Conservation (phyloP, 2,888 invertebrate genomes). For the Drosophila recens region DNA sequence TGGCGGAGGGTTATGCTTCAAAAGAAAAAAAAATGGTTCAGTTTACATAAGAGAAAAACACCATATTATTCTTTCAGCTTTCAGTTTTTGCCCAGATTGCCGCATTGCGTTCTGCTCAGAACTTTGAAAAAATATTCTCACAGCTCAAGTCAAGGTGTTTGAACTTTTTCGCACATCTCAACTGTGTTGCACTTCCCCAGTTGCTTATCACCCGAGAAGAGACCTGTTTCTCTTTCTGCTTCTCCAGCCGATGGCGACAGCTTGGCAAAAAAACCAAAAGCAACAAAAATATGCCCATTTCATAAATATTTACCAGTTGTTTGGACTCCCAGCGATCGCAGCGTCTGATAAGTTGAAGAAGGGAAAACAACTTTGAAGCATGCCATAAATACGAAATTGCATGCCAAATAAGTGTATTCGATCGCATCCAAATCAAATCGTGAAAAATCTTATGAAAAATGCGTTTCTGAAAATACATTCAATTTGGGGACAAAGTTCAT, state of each 20-base stretch:
- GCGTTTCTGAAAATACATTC: constrained; percentile 47
- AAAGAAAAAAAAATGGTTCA: constrained; percentile 15
- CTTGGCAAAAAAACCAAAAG: constrained; percentile 14
- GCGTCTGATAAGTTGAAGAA: constrained; percentile 63
- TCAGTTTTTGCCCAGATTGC: constrained; percentile 10
- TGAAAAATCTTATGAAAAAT: constrained; percentile 55
- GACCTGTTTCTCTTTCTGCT: constrained; percentile 50
- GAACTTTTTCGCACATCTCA: constrained; percentile 64
- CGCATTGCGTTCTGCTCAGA: too few relatives aligned
- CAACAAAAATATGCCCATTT: constrained; percentile 52
- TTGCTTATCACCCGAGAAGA: constrained; percentile 35
- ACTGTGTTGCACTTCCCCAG: constrained; percentile 10
- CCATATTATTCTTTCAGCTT: constrained; percentile 19
- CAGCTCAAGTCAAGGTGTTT: constrained; percentile 54
- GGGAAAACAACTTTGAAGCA: constrained; percentile 72
- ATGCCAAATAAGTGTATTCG: constrained; percentile 10
- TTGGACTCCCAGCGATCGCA: constrained; percentile 53
- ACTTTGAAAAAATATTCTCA: constrained; percentile 27
- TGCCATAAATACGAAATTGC: constrained; percentile 67
- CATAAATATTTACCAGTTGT: constrained; percentile 72
- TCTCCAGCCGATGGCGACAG: constrained; percentile 5
- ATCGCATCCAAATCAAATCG: constrained; percentile 39
- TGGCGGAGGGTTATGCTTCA: background rate
- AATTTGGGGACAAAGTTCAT: constrained; percentile 52
- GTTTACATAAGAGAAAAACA: constrained; percentile 59